A percentile compares a stretch with the other conserved stretches of the same genome.
These are phyloP conservation scores for Nothoprocta pentlandii DNA, from an alignment of 2,113 vertebrate genomes.

Conservation along the genomic window DNA sequence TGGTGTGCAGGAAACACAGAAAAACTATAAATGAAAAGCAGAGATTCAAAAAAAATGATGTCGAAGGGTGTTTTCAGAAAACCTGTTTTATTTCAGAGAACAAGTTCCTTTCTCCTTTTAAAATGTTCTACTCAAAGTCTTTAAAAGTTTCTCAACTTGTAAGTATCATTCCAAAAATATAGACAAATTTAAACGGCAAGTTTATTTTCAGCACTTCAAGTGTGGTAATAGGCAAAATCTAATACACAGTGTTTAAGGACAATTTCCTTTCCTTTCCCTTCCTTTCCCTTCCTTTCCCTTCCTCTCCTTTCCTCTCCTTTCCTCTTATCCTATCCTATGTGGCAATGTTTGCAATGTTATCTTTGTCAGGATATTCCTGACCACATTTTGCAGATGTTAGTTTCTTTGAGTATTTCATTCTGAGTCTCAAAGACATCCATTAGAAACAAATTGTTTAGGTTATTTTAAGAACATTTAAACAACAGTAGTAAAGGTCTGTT, in stretches of 20 bases:
- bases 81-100: constrained; percentile 54
- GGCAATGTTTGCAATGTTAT: background rate
- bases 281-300: too few species aligned
- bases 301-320: too few species aligned
- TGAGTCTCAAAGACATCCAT: constrained; percentile 25
- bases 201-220: constrained; percentile 8
- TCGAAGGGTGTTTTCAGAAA: constrained; percentile 42
- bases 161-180: background rate
- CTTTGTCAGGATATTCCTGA: constrained; percentile 22
- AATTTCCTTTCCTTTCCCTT: background rate
- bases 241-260: constrained; percentile 4
- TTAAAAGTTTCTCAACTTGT: background rate
- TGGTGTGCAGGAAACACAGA: constrained; percentile 33
- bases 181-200: constrained; percentile 29
- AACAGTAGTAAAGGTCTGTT: constrained; percentile 31
- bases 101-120: constrained; percentile 10
- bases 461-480: constrained; percentile 54
- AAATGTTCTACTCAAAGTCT: constrained; percentile 17
- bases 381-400: constrained; percentile 30
- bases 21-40: constrained; percentile 56
- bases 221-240: constrained; percentile 15
- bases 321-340: background rate
- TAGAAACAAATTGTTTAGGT: constrained; percentile 41
- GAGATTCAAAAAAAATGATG: constrained; percentile 18
- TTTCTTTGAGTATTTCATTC: constrained; percentile 41